Evolutionary conservation across 2,888 invertebrate species (phyloP).

Genomic region (Molorchus minor): DNA sequence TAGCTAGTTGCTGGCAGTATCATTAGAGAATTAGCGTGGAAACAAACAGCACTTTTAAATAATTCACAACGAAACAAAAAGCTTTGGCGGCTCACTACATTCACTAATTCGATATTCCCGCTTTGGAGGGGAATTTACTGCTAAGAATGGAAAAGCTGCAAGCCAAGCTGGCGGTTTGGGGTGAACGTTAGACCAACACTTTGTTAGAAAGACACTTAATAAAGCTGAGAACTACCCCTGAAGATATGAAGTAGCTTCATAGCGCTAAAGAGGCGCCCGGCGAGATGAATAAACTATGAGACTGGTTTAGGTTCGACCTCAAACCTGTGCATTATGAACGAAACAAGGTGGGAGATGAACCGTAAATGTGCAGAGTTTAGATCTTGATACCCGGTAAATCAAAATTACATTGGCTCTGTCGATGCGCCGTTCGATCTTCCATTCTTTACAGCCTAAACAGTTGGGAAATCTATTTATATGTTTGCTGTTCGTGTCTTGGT

Average conservation of each 20-base stretch:
- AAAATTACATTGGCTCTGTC: conserved; percentile 5
- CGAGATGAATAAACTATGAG: conserved; percentile 57
- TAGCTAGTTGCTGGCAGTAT: not conserved
- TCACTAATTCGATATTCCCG: conserved; percentile 17
- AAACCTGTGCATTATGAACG: conserved; percentile 15
- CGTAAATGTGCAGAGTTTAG: conserved; percentile 8
- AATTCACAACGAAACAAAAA: not conserved
- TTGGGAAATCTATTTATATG: no score
- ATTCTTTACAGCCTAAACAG: no score
- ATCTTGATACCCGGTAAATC: conserved; percentile 8
- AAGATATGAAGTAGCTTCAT: conserved; percentile 44
- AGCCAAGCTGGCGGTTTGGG: conserved; percentile 8
- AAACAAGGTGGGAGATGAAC: conserved; percentile 13
- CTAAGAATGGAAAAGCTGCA: not conserved
- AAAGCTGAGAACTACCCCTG: conserved; percentile 38
- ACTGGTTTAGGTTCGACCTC: conserved; percentile 64
- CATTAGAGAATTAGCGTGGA: not conserved
- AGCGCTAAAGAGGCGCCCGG: conserved; percentile 37
- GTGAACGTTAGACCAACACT: conserved; percentile 17
- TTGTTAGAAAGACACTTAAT: conserved; percentile 31
- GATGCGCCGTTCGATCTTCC: no score
- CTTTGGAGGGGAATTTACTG: not conserved
- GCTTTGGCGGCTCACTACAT: conserved; percentile 5
- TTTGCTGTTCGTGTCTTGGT: no score
- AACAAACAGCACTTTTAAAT: not conserved